A percentile compares a stretch with the other conserved stretches of the same genome.
These are phyloP conservation scores for Tetropium fuscum DNA, from an alignment of 2,888 invertebrate genomes.

Conservation along the genomic window DNA sequence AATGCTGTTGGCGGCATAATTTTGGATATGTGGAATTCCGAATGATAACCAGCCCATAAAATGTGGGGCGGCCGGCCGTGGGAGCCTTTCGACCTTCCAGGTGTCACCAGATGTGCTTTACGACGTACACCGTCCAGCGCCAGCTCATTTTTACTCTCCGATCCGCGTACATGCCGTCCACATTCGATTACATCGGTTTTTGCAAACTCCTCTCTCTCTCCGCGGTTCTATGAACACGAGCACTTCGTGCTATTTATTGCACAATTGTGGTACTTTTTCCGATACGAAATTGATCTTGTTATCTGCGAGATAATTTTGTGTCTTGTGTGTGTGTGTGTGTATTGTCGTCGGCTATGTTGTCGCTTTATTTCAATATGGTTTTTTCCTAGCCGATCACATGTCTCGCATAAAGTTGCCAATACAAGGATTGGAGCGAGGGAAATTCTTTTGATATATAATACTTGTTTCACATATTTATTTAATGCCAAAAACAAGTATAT, in stretches of 20 bases:
- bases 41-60: conserved; percentile 54
- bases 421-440: too few relatives aligned
- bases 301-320: conserved; percentile 51
- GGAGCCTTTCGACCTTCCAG: conserved; percentile 58
- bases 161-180: conserved; percentile 57
- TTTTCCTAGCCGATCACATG: conserved; percentile 4
- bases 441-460: too few relatives aligned
- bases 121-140: conserved; percentile 56
- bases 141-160: conserved; percentile 59
- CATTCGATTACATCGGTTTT: conserved; percentile 62
- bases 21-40: too few relatives aligned
- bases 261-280: conserved; percentile 57
- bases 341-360: conserved; percentile 28
- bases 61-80: conserved; percentile 59
- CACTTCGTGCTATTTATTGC: conserved; percentile 57
- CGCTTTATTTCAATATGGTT: conserved; percentile 17
- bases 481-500: too few relatives aligned
- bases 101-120: conserved; percentile 59
- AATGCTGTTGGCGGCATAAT: too few relatives aligned
- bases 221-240: conserved; percentile 53
- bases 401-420: too few relatives aligned
- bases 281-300: conserved; percentile 52
- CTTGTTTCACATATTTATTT: too few relatives aligned
- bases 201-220: conserved; percentile 50
- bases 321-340: conserved; percentile 36